Percentiles rank a stretch among this genome's conserved stretches.
Evolutionary conservation across 1,140 invertebrate genomes (phyloP).

Genomic region (Apis mellifera): DNA sequence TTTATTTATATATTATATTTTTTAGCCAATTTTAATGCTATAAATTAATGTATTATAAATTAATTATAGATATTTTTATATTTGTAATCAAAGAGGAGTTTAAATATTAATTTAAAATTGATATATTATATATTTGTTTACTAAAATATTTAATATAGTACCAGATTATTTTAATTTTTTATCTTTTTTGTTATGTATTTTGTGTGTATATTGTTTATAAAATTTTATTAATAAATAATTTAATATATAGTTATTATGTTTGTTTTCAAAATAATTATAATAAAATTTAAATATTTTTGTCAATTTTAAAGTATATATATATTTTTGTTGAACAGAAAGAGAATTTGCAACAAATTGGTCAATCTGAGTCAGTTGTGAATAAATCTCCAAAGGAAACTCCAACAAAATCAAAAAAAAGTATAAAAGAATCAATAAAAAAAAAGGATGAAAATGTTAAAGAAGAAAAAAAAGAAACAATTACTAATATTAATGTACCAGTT

Average conservation of each 20-base stretch:
- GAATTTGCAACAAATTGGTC: constrained; percentile 72
- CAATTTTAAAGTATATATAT: not conserved
- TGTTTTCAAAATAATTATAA: not conserved
- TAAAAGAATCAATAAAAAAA: constrained; percentile 72
- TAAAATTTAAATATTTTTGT: not conserved
- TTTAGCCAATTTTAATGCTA: not conserved
- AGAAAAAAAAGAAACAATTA: constrained; percentile 63
- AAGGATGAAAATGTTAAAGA: constrained; percentile 72
- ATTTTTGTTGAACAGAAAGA: constrained; percentile 66
- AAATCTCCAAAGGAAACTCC: constrained; percentile 77
- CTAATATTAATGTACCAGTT: constrained; percentile 39
- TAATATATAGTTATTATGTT: constrained; percentile 1
- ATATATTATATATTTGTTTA: not conserved
- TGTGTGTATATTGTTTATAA: not conserved
- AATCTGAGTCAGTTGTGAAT: constrained; percentile 67
- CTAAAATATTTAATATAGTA: not conserved
- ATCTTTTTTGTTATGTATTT: not conserved
- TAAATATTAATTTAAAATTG: not conserved
- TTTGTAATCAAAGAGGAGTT: not conserved
- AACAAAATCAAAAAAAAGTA: constrained; percentile 75
- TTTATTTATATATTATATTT: not conserved
- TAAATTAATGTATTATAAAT: not conserved
- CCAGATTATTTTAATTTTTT: not conserved
- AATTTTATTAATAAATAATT: constrained; percentile 36
- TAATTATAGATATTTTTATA: not conserved